These are phyloP conservation scores for Cepaea hortensis DNA, from an alignment of 2,888 invertebrate genomes.

Conservation along the genomic window DNA sequence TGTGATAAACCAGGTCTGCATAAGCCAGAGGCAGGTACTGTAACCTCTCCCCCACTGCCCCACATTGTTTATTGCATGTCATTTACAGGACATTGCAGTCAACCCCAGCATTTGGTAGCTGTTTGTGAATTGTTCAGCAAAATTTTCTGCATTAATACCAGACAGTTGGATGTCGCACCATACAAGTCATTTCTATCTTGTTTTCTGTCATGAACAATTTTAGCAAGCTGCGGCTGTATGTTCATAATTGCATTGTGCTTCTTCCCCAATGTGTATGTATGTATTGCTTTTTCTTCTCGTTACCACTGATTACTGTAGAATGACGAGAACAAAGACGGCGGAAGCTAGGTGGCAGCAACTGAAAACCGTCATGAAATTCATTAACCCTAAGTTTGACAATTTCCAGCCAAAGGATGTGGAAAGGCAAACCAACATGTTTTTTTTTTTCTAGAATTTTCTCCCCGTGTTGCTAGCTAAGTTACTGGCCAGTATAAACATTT, in stretches of 20 bases:
- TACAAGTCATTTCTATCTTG: too few species aligned
- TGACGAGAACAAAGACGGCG: slow-evolving; percentile 52
- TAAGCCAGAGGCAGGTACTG: too few species aligned
- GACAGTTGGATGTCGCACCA: too few species aligned
- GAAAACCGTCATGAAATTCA: slow-evolving; percentile 67
- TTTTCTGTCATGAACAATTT: too few species aligned
- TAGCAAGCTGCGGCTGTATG: not conserved
- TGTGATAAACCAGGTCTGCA: too few species aligned
- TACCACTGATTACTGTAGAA: not conserved
- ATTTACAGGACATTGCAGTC: too few species aligned
- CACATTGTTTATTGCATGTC: too few species aligned
- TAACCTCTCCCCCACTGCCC: too few species aligned
- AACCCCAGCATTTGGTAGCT: too few species aligned
- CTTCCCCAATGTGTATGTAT: not conserved
- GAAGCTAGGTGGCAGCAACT: slow-evolving; percentile 68
- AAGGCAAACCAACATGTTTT: slow-evolving; percentile 60
- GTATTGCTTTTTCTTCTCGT: not conserved
- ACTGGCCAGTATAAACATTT: not conserved
- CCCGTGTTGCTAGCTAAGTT: slow-evolving; percentile 15
- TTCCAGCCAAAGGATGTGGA: slow-evolving; percentile 58
- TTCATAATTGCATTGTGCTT: not conserved
- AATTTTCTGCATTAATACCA: too few species aligned
- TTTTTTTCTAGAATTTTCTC: not conserved
- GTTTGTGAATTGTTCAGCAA: too few species aligned
- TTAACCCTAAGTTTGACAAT: slow-evolving; percentile 57